Evolutionary conservation across 2,888 invertebrate species (phyloP).

Genomic region (Serripes groenlandicus): DNA sequence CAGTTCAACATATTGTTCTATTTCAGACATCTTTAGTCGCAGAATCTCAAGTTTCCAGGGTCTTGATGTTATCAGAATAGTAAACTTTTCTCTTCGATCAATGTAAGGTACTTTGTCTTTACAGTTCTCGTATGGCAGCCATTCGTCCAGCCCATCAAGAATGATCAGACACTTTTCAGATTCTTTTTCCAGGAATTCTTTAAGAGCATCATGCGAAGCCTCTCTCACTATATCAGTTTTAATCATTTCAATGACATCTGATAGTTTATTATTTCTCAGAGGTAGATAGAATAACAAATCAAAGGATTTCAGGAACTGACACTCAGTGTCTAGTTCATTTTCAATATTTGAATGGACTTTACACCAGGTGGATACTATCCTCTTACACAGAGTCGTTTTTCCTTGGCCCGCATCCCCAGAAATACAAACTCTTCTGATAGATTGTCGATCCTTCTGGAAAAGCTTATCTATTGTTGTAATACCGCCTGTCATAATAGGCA

Average conservation of each 20-base stretch:
- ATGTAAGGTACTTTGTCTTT: background rate
- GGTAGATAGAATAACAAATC: background rate
- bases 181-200: background rate
- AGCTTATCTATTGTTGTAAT: background rate
- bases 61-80: background rate
- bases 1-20: background rate
- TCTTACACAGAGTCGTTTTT: slow-evolving; percentile 1
- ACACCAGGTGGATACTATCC: slow-evolving; percentile 5
- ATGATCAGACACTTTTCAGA: slow-evolving; percentile 13
- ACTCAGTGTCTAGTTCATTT: background rate
- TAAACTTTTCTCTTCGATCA: slow-evolving; percentile 7
- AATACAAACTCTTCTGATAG: slow-evolving; percentile 3
- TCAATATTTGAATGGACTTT: background rate
- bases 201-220: background rate
- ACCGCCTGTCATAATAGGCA: too few relatives aligned
- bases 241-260: slow-evolving; percentile 11
- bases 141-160: slow-evolving; percentile 4
- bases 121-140: background rate
- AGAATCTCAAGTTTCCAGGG: slow-evolving; percentile 20
- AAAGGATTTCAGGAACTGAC: background rate
- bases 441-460: background rate
- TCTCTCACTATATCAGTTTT: background rate
- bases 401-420: slow-evolving; percentile 3
- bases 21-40: background rate
- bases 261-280: background rate